phyloP scores from a whole-genome alignment of 2,888 invertebrate species.

The Cantharis nigra region DNA sequence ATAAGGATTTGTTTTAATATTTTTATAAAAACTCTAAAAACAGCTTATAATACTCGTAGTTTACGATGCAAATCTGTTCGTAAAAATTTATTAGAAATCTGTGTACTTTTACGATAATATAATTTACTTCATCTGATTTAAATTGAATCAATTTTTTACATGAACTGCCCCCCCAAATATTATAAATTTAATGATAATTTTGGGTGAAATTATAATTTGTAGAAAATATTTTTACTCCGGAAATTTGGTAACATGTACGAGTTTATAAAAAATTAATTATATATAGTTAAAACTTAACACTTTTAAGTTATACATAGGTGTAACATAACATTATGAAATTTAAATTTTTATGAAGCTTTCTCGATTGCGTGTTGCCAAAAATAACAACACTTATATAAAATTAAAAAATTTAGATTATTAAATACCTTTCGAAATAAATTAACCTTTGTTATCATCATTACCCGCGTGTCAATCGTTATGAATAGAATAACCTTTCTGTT shows the following conservation, averaged over 20 bases:
- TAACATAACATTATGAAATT: not conserved
- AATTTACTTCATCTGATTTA: too few relatives aligned
- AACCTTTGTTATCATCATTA: conserved; percentile 26
- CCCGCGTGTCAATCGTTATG: conserved; percentile 46
- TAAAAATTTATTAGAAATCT: too few relatives aligned
- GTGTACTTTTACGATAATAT: too few relatives aligned
- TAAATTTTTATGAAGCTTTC: not conserved
- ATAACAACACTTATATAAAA: not conserved
- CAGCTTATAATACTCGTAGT: too few relatives aligned
- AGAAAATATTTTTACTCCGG: not conserved
- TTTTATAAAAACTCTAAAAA: too few relatives aligned
- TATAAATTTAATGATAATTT: not conserved
- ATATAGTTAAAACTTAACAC: not conserved
- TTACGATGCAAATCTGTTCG: too few relatives aligned
- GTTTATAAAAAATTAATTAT: not conserved
- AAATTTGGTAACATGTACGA: not conserved
- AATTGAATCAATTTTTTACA: too few relatives aligned
- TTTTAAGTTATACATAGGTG: not conserved
- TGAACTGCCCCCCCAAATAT: too few relatives aligned
- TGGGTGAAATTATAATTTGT: too few relatives aligned
- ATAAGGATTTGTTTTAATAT: too few relatives aligned
- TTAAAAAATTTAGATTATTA: not conserved
- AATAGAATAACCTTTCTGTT: conserved; percentile 51
- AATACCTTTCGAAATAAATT: conserved; percentile 12
- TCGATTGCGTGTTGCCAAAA: not conserved